Percentiles rank a stretch among this genome's conserved stretches.
phyloP scores from a whole-genome alignment of 1,140 invertebrate species.

The Lordiphosa collinella region DNA sequence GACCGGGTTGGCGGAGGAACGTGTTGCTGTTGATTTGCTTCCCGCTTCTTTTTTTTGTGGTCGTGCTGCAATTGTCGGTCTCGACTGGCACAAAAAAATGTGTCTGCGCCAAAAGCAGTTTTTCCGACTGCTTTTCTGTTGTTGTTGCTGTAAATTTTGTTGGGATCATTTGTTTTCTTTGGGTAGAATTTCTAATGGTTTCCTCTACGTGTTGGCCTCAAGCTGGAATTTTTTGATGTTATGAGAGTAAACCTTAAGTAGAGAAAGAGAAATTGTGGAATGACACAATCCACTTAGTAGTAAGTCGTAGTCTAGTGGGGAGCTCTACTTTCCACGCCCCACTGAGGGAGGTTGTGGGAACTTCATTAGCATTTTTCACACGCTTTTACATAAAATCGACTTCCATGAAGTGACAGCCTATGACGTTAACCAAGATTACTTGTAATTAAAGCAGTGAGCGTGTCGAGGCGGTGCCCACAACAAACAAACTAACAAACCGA shows the following conservation, averaged over 20 bases:
- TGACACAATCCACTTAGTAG: conserved; percentile 50
- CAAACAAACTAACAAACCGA: conserved; percentile 27
- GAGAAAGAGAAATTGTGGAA: conserved; percentile 58
- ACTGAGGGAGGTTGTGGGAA: conserved; percentile 70
- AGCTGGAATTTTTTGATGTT: conserved; percentile 18
- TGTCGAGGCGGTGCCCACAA: conserved; percentile 36
- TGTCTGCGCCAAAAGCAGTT: conserved; percentile 25
- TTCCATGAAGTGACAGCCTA: conserved; percentile 50
- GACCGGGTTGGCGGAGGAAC: conserved; percentile 41
- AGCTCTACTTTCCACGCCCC: conserved; percentile 41
- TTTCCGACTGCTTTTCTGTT: conserved; percentile 31
- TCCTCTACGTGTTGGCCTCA: conserved; percentile 45
- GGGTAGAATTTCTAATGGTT: conserved; percentile 67
- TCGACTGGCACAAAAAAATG: conserved; percentile 60
- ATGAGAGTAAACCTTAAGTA: not conserved
- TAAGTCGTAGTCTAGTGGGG: not conserved
- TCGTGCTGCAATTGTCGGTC: conserved; percentile 64
- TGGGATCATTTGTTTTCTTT: conserved; percentile 32
- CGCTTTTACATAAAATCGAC: conserved; percentile 55
- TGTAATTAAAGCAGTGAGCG: conserved; percentile 69
- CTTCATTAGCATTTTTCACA: conserved; percentile 78
- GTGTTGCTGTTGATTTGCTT: conserved; percentile 54
- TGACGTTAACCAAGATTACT: conserved; percentile 50
- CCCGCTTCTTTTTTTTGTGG: conserved; percentile 48
- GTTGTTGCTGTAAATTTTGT: conserved; percentile 1